These are phyloP conservation scores for Apocheima hispidaria DNA, from an alignment of 2,888 invertebrate genomes.

Conservation along the genomic window DNA sequence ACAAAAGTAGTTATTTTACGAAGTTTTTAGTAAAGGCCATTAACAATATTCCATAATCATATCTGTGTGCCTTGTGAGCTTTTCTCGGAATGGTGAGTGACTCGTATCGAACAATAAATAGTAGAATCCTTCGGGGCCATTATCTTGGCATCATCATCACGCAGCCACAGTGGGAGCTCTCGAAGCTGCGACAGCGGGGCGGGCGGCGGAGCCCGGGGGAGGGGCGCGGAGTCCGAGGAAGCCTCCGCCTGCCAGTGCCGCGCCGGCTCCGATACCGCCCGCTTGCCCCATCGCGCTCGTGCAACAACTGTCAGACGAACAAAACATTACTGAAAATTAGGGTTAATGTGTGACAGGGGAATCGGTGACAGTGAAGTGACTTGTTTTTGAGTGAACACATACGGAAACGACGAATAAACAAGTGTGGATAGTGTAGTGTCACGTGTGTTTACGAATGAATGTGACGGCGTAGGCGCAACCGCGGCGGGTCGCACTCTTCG, in stretches of 20 bases:
- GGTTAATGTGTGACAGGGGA: conserved; percentile 56
- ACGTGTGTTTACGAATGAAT: conserved; percentile 84
- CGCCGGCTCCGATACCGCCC: conserved; percentile 73
- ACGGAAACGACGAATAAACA: conserved; percentile 43
- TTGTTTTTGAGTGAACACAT: conserved; percentile 47
- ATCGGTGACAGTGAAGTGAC: conserved; percentile 39
- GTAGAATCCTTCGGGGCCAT: conserved; percentile 81
- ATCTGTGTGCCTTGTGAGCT: conserved; percentile 55
- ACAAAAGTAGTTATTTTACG: too few relatives aligned
- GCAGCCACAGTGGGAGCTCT: conserved; percentile 79
- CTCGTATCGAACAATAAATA: conserved; percentile 82
- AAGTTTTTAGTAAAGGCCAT: conserved; percentile 11
- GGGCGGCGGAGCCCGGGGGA: conserved; percentile 59
- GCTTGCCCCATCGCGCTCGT: conserved; percentile 66
- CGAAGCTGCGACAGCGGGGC: conserved; percentile 76
- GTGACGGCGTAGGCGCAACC: conserved; percentile 83
- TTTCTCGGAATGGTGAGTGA: conserved; percentile 69
- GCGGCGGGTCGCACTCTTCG: conserved; percentile 80
- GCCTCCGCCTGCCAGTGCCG: conserved; percentile 83
- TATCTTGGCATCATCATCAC: conserved; percentile 83
- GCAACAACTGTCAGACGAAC: conserved; percentile 59
- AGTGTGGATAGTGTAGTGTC: conserved; percentile 73
- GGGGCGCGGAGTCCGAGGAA: conserved; percentile 71
- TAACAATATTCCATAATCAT: conserved; percentile 40
- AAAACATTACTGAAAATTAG: conserved; percentile 76